Base-by-base conservation (phyloP, 2,888 invertebrate species). In the Chelonus formosanus region DNA sequence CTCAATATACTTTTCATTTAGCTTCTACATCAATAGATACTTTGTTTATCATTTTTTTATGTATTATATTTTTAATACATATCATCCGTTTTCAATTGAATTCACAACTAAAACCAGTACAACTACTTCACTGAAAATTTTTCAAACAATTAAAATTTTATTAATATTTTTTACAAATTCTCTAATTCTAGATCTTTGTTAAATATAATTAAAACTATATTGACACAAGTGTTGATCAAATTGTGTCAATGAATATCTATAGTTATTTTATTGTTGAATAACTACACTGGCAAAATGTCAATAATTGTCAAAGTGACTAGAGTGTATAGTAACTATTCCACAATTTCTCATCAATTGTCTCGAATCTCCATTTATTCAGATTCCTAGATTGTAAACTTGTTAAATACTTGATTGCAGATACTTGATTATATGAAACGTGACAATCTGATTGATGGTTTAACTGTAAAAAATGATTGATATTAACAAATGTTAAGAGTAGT, bases 401-500 rank as follows among this genome's bases (percentile, higher is more conserved):
- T 55, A 45, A 63, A 54, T 36, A 47, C 47, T 45, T 31, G 63
- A 55, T 61, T 61, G 53, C 36, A 31, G 43, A 45, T 43, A 61
- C 61, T 53, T 61, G 54, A 45, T 35, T 55, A 63, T 55, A 63
- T 40, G 45, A 45, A 47, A 36, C 32, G 6, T 47, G 45, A 36
- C n/a, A 31, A 63, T 54, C 55, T 63, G 63, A 63, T 63, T 63
- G 55, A 63, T 63, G 44, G 55, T 63, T 63, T 63, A 44, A 63
- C 63, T 35, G 47, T 63, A 55, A 55, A 34, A 20, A 20, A 20
- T 20, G 20, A 20, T 20, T 20, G 20, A 20, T 20, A 2, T 20
- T 20, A 20, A 1, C 1, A 20, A 1, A 20, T 20, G 20, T 20
- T 20, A 20, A 20, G 20, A 20, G 20, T 20, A 55, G 43, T 55